Conservation (phyloP, 2,113 vertebrate genomes). For the Tinamus guttatus region DNA sequence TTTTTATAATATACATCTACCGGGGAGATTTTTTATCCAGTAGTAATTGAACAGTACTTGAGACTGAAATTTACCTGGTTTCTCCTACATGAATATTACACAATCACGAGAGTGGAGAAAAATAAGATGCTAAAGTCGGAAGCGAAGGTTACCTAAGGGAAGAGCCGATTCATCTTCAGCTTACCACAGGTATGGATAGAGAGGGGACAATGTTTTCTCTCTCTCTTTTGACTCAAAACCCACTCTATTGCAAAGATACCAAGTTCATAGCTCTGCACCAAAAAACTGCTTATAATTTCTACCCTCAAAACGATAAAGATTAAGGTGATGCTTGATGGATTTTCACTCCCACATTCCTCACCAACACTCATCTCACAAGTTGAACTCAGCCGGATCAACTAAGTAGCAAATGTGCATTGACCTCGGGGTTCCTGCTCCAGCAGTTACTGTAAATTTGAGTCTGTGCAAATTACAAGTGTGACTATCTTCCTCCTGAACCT, state of each 20-base stretch:
- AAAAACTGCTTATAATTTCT: not conserved
- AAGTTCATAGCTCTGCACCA: not conserved
- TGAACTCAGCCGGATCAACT: not conserved
- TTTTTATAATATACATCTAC: not conserved
- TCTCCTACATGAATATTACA: not conserved
- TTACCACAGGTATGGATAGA: not conserved
- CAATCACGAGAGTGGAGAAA: not conserved
- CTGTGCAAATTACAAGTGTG: not conserved
- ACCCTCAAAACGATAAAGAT: not conserved
- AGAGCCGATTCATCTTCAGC: not conserved
- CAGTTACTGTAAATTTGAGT: not conserved
- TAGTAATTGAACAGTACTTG: not conserved
- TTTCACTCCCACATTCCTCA: not conserved
- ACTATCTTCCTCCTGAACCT: not conserved
- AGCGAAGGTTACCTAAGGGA: not conserved
- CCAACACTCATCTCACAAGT: not conserved
- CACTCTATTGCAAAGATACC: not conserved
- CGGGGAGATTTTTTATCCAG: not conserved
- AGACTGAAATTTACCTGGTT: not conserved
- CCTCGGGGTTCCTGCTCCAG: not conserved
- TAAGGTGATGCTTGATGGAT: not conserved
- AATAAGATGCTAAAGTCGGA: not conserved
- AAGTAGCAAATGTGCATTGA: not conserved
- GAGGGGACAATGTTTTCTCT: not conserved
- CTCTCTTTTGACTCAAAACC: not conserved